Evolutionary conservation across 2,797 vertebrate species (phyloP).

Genomic region (Babyrousa celebensis): DNA sequence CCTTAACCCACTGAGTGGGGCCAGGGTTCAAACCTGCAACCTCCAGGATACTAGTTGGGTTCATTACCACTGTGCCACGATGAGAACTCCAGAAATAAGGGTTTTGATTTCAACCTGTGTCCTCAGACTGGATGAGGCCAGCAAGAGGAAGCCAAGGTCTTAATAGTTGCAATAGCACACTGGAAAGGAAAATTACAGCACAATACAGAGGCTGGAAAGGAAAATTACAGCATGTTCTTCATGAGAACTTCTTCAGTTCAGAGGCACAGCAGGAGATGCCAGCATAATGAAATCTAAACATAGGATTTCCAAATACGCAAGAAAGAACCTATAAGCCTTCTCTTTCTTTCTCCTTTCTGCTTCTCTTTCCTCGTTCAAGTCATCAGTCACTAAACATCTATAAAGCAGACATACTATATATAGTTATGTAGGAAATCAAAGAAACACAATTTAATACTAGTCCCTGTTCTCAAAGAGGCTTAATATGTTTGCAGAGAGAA

Average conservation of each 20-base stretch:
- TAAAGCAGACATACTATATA: not conserved
- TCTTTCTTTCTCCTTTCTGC: not conserved
- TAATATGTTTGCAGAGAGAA: not conserved
- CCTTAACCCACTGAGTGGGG: too few species aligned
- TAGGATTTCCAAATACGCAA: not conserved
- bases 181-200: constrained; percentile 49
- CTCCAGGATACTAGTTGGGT: too few species aligned
- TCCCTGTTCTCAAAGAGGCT: not conserved
- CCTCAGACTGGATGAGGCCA: not conserved
- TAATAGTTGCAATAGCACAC: not conserved
- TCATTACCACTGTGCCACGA: too few species aligned
- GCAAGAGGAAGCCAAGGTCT: not conserved
- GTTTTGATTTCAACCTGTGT: not conserved
- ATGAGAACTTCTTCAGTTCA: not conserved
- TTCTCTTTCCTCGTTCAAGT: not conserved
- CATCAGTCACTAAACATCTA: not conserved
- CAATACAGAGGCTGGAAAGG: constrained; percentile 1
- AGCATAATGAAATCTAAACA: not conserved
- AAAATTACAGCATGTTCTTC: constrained; percentile 26
- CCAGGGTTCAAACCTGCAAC: too few species aligned
- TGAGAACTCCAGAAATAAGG: not conserved
- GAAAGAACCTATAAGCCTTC: not conserved
- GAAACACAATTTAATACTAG: not conserved
- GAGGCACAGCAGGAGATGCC: not conserved
- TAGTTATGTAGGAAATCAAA: constrained; percentile 8